Conservation (phyloP, 2,113 vertebrate genomes). For the Silurus glanis region DNA sequence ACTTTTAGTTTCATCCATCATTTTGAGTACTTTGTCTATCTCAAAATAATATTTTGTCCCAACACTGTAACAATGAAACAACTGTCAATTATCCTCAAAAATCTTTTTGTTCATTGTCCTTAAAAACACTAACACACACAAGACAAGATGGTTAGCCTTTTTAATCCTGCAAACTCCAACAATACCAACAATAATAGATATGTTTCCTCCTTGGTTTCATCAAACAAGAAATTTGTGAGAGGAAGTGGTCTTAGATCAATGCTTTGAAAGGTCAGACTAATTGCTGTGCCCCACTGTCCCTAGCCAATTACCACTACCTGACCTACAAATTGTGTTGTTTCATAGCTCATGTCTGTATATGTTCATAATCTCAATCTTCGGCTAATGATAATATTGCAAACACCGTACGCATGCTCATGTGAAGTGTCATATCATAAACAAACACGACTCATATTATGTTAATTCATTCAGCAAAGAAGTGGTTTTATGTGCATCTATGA, state of each 20-base stretch:
- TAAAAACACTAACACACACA: background rate
- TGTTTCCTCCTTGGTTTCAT: background rate
- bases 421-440: background rate
- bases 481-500: background rate
- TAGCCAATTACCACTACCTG: background rate
- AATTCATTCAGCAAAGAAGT: background rate
- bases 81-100: background rate
- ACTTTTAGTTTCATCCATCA: background rate
- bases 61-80: background rate
- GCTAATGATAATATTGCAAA: background rate
- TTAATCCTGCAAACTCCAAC: conserved; percentile 13
- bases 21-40: background rate
- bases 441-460: background rate
- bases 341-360: background rate
- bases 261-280: background rate
- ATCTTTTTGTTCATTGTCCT: background rate
- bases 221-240: background rate
- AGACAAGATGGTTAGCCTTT: background rate
- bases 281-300: background rate
- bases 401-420: background rate
- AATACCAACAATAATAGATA: background rate
- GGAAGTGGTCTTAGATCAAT: background rate
- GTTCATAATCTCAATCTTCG: background rate
- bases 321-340: background rate
- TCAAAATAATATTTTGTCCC: background rate